Evolutionary conservation across 2,888 invertebrate genomes (phyloP).

Genomic region (Corythucha ciliata): DNA sequence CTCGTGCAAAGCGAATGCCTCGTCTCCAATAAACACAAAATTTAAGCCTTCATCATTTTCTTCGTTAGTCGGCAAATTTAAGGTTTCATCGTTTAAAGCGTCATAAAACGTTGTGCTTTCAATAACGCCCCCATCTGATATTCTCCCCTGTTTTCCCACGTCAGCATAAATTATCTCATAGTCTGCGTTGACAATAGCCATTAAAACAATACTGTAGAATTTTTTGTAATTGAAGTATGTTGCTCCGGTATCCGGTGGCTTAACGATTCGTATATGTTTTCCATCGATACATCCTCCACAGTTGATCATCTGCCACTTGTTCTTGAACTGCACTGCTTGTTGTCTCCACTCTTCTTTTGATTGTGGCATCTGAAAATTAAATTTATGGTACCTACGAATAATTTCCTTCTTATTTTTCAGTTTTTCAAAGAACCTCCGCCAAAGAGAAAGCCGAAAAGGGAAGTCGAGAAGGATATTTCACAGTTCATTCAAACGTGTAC

Average conservation of each 20-base stretch:
- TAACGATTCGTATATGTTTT: conserved; percentile 33
- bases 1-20: conserved; percentile 21
- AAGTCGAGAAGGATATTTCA: conserved; percentile 8
- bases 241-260: conserved; percentile 32
- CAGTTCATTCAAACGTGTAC: conserved; percentile 12
- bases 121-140: conserved; percentile 28
- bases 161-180: conserved; percentile 31
- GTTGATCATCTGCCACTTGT: conserved; percentile 33
- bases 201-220: conserved; percentile 29
- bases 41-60: conserved; percentile 11
- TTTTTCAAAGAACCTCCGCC: conserved; percentile 12
- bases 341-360: conserved; percentile 12
- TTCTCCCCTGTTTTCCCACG: conserved; percentile 29
- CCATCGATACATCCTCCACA: conserved; percentile 35
- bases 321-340: conserved; percentile 28
- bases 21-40: conserved; percentile 21
- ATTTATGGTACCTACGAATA: no score
- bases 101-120: conserved; percentile 5
- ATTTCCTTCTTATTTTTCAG: conserved; percentile 9
- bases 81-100: not conserved
- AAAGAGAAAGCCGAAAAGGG: conserved; percentile 3
- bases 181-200: conserved; percentile 29
- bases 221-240: conserved; percentile 34
- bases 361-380: conserved; percentile 13
- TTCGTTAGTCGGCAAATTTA: conserved; percentile 12